Conservation (phyloP, 2,888 invertebrate genomes). For the Hyposoter didymator region DNA sequence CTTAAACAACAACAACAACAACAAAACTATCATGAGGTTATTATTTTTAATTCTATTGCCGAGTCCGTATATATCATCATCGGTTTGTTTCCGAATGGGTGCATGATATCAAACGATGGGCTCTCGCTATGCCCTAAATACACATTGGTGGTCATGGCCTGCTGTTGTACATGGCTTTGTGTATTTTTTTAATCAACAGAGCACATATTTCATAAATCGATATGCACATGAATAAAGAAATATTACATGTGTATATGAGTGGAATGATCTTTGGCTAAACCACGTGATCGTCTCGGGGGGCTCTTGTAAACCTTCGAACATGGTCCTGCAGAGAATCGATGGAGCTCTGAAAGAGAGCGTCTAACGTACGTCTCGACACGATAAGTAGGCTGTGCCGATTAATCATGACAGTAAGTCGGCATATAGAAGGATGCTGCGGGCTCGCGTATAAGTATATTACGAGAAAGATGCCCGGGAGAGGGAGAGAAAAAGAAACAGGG, state of each 20-base stretch:
- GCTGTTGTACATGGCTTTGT: background rate
- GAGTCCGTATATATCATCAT: conserved; percentile 35
- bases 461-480: conserved; percentile 40
- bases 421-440: conserved; percentile 55
- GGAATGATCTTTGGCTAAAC: conserved; percentile 36
- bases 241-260: conserved; percentile 4
- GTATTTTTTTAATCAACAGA: conserved; percentile 12
- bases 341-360: conserved; percentile 58
- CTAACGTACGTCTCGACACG: conserved; percentile 72
- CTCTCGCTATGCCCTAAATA: background rate
- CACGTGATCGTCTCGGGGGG: conserved; percentile 42
- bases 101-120: background rate
- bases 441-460: conserved; percentile 65
- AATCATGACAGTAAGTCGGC: conserved; percentile 79
- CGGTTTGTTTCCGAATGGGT: background rate
- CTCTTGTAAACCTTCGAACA: conserved; percentile 67
- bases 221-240: background rate
- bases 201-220: conserved; percentile 9
- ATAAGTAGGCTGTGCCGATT: conserved; percentile 81
- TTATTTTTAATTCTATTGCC: conserved; percentile 18
- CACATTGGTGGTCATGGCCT: background rate
- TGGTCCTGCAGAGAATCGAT: conserved; percentile 58
- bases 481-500: conserved; percentile 21
- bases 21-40: conserved; percentile 41
- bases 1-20: background rate